These are phyloP conservation scores for Drosophila colorata DNA, from an alignment of 2,888 invertebrate species.

Conservation along the genomic window DNA sequence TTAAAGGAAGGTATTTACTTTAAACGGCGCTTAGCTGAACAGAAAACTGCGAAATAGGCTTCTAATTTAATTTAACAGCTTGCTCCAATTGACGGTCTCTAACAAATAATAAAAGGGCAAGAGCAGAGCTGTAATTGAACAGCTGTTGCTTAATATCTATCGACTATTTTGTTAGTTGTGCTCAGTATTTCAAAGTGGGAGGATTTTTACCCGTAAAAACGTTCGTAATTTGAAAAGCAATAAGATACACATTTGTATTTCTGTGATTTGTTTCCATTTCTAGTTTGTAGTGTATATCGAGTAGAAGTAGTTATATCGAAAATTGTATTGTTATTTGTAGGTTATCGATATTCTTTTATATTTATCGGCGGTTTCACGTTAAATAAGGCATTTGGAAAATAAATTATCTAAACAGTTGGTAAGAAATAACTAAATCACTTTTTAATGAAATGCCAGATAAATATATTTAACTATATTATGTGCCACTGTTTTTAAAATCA, in stretches of 20 bases:
- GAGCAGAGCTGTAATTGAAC: not conserved
- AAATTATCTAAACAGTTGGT: not conserved
- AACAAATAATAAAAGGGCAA: not conserved
- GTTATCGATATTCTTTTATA: not conserved
- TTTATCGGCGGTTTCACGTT: constrained; percentile 5
- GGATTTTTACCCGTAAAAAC: not conserved
- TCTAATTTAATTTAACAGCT: not conserved
- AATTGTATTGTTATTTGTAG: not conserved
- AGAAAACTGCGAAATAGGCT: not conserved
- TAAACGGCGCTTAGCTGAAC: not conserved
- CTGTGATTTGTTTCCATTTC: not conserved
- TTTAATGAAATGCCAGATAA: no score
- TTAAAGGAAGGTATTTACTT: not conserved
- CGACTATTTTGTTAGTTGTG: not conserved
- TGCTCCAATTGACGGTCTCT: not conserved
- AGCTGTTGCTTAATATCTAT: constrained; percentile 20
- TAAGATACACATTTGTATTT: not conserved
- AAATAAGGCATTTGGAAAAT: not conserved
- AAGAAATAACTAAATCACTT: not conserved
- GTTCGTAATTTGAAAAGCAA: not conserved
- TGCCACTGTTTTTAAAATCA: no score
- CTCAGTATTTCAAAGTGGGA: accelerated
- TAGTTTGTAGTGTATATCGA: not conserved
- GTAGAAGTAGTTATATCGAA: not conserved
- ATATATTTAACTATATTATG: no score